A percentile compares a stretch with the other conserved stretches of the same genome.
These are phyloP conservation scores for Drosophila pachea DNA, from an alignment of 1,140 invertebrate species.

Conservation along the genomic window DNA sequence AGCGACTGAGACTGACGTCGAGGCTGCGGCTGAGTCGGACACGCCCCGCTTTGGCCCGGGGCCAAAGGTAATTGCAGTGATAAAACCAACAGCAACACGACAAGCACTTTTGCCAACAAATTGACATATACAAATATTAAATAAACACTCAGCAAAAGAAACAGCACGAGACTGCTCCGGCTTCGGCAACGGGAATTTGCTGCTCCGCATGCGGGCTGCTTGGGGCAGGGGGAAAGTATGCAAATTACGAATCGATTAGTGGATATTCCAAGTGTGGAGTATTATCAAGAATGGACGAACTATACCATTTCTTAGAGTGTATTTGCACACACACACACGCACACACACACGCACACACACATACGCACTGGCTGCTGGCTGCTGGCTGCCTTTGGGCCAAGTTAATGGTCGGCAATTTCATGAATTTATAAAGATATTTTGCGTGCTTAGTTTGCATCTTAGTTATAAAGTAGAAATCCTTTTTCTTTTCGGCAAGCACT, in stretches of 20 bases:
- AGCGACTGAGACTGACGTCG: neutral
- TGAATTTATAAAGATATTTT: slow-evolving; percentile 16
- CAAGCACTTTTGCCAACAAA: slow-evolving; percentile 33
- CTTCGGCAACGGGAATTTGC: no score
- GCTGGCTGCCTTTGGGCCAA: slow-evolving; percentile 2
- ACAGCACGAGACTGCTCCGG: neutral
- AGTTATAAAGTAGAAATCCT: slow-evolving; percentile 1
- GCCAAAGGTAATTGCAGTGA: slow-evolving; percentile 41
- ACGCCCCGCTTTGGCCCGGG: slow-evolving; percentile 12
- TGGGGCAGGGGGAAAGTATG: no score
- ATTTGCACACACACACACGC: neutral
- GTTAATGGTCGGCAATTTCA: slow-evolving; percentile 12
- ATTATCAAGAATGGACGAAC: no score
- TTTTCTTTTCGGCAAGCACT: neutral
- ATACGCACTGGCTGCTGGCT: no score
- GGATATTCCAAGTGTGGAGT: no score
- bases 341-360: no score
- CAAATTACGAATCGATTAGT: neutral
- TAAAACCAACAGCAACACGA: slow-evolving; percentile 33
- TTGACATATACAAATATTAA: slow-evolving; percentile 51
- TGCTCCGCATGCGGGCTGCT: no score
- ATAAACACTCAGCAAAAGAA: slow-evolving; percentile 26
- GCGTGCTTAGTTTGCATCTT: slow-evolving; percentile 11
- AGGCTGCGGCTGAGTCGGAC: neutral
- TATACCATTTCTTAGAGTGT: slow-evolving; percentile 6